These are phyloP conservation scores for Gymnothorax javanicus DNA, from an alignment of 2,797 vertebrate genomes.

Conservation along the genomic window DNA sequence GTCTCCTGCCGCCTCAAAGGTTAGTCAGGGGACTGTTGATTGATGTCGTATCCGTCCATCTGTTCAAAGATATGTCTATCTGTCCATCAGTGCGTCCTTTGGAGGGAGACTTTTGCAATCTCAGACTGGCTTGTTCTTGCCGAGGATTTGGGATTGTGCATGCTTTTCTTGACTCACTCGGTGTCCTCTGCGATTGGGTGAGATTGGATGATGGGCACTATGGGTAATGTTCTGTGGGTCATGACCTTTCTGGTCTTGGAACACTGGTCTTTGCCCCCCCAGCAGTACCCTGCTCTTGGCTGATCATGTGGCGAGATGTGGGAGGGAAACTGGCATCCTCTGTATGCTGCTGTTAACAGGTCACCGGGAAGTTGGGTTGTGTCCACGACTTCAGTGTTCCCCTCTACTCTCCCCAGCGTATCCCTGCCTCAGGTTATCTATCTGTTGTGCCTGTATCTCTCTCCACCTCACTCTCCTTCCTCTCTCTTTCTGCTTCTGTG, in stretches of 20 bases:
- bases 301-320: neutral
- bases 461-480: too few relatives aligned
- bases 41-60: too few relatives aligned
- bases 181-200: neutral
- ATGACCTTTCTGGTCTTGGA: neutral
- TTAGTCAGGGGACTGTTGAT: too few relatives aligned
- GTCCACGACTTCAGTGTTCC: neutral
- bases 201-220: neutral
- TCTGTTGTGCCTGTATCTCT: neutral
- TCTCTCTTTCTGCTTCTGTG: neutral
- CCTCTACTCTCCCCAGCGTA: neutral
- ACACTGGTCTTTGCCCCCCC: too few relatives aligned
- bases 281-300: too few relatives aligned
- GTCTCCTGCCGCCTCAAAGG: too few relatives aligned
- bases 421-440: slow-evolving; percentile 6
- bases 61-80: too few relatives aligned
- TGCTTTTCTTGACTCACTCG: neutral
- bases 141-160: neutral
- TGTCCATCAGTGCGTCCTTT: too few relatives aligned
- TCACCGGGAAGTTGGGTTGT: neutral
- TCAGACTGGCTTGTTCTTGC: neutral
- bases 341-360: neutral
- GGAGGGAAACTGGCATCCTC: neutral
- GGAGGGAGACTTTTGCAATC: too few relatives aligned
- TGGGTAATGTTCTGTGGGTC: neutral